These are phyloP conservation scores for Akabosia matsudoensis DNA, from an alignment of 1,140 invertebrate genomes.

Conservation along the genomic window DNA sequence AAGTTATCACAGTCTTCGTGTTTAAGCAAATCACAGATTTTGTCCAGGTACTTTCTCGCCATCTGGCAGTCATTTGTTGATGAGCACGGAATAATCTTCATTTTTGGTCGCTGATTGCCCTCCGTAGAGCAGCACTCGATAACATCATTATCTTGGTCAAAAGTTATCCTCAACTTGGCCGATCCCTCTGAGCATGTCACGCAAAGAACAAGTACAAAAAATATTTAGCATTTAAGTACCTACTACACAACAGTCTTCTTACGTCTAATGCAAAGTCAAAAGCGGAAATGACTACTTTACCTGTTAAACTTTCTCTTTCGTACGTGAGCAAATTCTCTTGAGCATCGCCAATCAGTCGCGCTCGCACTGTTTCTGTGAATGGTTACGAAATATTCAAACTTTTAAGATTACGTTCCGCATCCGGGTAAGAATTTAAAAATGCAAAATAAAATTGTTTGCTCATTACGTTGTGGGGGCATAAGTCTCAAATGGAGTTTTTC, in stretches of 20 bases:
- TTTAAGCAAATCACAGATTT: conserved; percentile 7
- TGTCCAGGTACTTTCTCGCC: conserved; percentile 8
- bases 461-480: conserved; percentile 29
- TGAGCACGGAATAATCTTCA: conserved; percentile 24
- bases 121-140: conserved; percentile 28
- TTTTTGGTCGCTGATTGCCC: neutral
- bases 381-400: neutral
- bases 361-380: neutral
- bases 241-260: neutral
- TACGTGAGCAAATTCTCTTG: conserved; percentile 2
- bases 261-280: neutral
- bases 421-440: neutral
- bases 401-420: neutral
- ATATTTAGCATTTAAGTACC: neutral
- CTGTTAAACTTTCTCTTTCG: neutral
- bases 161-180: neutral
- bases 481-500: conserved; percentile 34
- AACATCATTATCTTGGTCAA: conserved; percentile 1
- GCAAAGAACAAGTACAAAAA: neutral
- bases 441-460: neutral
- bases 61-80: conserved; percentile 30
- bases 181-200: neutral
- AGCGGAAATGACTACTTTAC: neutral
- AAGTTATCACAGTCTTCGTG: conserved; percentile 7
- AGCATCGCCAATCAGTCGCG: neutral